These are phyloP conservation scores for Ceryle rudis DNA, from an alignment of 2,797 vertebrate genomes.

Conservation along the genomic window DNA sequence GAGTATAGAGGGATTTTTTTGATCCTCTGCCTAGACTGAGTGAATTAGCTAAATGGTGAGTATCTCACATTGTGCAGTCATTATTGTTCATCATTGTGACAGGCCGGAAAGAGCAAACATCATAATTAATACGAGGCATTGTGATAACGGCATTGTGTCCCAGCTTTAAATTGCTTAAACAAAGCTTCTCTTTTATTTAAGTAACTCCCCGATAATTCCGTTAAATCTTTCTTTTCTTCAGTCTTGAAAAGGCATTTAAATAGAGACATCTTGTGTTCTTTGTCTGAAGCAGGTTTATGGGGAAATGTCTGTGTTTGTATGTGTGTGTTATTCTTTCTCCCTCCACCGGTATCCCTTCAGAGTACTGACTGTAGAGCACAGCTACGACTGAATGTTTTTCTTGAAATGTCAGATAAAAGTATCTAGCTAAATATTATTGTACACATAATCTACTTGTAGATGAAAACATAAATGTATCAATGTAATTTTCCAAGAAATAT, in stretches of 20 bases:
- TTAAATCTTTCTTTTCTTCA: conserved; percentile 20
- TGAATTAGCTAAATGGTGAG: conserved; percentile 11
- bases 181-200: conserved; percentile 3
- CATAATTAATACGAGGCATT: conserved; percentile 15
- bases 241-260: conserved; percentile 11
- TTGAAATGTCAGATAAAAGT: not conserved
- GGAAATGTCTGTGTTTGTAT: not conserved
- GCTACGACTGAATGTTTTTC: not conserved
- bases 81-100: conserved; percentile 39
- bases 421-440: not conserved
- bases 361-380: not conserved
- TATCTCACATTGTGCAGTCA: not conserved
- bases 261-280: not conserved
- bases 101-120: conserved; percentile 39
- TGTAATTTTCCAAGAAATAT: not conserved
- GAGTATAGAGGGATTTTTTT: not conserved
- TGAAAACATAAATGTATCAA: not conserved
- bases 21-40: conserved; percentile 40
- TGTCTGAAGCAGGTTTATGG: not conserved
- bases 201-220: not conserved
- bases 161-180: conserved; percentile 14
- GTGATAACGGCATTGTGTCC: conserved; percentile 8
- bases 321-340: not conserved
- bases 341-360: not conserved
- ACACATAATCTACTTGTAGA: not conserved